Percentiles rank a stretch among this genome's conserved stretches.
Conservation (phyloP, 2,888 invertebrate genomes). For the Drosophila pegasa region DNA sequence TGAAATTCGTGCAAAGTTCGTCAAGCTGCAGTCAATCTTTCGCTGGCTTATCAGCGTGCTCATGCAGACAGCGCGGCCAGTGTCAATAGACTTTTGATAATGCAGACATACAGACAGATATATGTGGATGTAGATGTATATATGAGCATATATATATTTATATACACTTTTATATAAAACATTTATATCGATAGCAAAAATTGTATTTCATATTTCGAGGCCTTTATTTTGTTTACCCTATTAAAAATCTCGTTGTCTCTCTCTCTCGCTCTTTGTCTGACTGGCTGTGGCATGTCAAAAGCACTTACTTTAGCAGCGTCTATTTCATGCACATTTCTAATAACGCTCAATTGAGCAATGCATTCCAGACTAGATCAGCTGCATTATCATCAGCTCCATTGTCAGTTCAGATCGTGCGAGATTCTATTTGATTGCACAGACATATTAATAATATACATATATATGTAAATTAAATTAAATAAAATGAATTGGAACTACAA, state of each 20-base stretch:
- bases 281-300: constrained; percentile 37
- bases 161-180: not conserved
- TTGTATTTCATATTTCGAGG: not conserved
- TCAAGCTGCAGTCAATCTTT: constrained; percentile 40
- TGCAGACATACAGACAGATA: constrained; percentile 11
- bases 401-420: not conserved
- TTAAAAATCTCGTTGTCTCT: constrained; percentile 10
- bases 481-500: too few relatives aligned
- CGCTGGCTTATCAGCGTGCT: constrained; percentile 61
- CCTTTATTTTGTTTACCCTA: constrained; percentile 7
- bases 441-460: too few relatives aligned
- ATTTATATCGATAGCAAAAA: not conserved
- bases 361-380: constrained; percentile 24
- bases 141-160: constrained; percentile 3
- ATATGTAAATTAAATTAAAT: too few relatives aligned
- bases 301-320: constrained; percentile 32
- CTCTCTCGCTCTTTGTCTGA: constrained; percentile 4
- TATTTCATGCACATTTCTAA: constrained; percentile 4
- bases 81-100: constrained; percentile 72
- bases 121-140: not conserved
- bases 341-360: constrained; percentile 22
- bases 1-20: constrained; percentile 58
- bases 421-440: not conserved
- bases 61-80: constrained; percentile 70
- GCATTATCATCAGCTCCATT: not conserved